Evolutionary conservation across 2,797 vertebrate genomes (phyloP).

Genomic region (Petrocephalus schoutedeni): DNA sequence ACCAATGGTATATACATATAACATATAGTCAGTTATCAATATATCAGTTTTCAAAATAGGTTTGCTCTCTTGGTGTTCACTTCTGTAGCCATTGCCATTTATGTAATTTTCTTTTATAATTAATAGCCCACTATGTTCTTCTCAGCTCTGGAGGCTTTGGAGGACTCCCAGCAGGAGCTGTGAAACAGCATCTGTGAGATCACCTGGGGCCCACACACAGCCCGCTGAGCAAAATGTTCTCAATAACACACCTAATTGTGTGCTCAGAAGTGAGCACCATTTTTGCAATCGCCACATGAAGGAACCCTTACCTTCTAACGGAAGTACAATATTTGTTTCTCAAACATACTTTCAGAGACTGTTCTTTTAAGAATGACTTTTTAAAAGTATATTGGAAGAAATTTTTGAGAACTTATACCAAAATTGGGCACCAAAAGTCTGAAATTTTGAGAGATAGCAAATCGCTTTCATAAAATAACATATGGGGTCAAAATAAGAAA

Average conservation of each 20-base stretch:
- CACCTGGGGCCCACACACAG: background rate
- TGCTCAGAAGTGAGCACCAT: background rate
- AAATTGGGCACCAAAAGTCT: background rate
- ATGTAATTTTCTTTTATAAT: background rate
- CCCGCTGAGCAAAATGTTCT: background rate
- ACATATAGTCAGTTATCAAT: background rate
- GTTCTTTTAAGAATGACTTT: background rate
- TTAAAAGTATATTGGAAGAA: background rate
- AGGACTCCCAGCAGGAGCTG: conserved; percentile 1
- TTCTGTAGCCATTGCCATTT: background rate
- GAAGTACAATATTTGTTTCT: background rate
- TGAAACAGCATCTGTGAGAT: background rate
- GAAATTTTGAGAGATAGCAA: background rate
- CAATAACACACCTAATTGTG: background rate
- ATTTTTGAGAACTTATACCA: background rate
- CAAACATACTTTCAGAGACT: background rate
- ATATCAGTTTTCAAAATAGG: background rate
- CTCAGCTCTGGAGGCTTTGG: background rate
- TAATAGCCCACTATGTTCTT: background rate
- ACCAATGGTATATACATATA: background rate
- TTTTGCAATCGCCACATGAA: background rate
- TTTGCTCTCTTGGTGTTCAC: background rate
- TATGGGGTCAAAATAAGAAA: background rate
- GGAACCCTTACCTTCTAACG: background rate
- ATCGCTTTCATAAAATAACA: background rate